A percentile compares a stretch with the other conserved stretches of the same genome.
phyloP scores from a whole-genome alignment of 2,113 vertebrate genomes.

The Fulica atra region DNA sequence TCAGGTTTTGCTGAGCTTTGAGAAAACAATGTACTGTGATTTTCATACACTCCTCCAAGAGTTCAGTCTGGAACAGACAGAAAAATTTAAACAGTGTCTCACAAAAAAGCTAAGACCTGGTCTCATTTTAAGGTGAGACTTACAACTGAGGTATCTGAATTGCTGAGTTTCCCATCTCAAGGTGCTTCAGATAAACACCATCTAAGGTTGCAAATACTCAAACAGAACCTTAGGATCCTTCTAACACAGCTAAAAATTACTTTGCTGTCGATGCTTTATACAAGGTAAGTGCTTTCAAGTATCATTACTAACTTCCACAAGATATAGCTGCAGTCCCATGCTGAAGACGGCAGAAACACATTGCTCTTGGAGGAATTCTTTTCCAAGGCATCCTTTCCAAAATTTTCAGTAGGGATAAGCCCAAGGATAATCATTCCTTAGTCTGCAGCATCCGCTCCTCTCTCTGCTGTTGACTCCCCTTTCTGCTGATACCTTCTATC shows the following conservation, averaged over 20 bases:
- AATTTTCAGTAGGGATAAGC: neutral
- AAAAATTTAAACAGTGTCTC: neutral
- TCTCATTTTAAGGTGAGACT: neutral
- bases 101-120: neutral
- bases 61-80: neutral
- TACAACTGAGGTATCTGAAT: neutral
- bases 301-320: neutral
- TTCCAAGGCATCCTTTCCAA: neutral
- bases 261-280: neutral
- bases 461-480: neutral
- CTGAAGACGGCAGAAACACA: neutral
- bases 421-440: neutral
- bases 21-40: neutral
- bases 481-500: neutral
- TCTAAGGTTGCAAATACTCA: neutral
- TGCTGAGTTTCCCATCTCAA: neutral
- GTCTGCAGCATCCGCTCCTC: neutral
- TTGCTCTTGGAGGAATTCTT: neutral
- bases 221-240: neutral
- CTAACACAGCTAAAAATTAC: neutral
- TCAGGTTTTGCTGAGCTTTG: neutral
- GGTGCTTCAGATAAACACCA: neutral
- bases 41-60: neutral
- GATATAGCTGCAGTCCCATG: neutral
- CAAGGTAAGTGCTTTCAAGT: neutral